Base-by-base conservation (phyloP, 1,140 invertebrate species). In the Nasonia longicornis region DNA sequence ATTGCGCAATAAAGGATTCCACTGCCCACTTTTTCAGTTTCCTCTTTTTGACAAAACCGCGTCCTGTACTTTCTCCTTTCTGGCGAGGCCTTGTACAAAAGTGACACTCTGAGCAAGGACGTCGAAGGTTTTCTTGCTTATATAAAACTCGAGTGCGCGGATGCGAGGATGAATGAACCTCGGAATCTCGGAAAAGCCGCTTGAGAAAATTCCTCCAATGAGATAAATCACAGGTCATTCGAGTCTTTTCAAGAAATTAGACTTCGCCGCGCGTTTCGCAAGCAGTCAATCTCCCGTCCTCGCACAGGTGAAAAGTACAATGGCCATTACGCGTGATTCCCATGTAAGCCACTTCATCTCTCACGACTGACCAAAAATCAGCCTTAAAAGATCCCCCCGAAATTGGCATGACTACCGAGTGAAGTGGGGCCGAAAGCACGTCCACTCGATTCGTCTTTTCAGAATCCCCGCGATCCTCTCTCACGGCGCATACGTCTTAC, bases 391-490 rank as follows among this genome's bases (percentile, higher is more conserved):
- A 42, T 63, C 52, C 48, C 3, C 20, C 12, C 16, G 31, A 73
- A 66, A 79, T 73, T 79, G n/a, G 70, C 58, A 73, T 48, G 35
- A 73, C 20, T 64, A 14, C 20, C 31, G 14, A 35, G n/a, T 79
- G 52, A 79, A 79, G 58, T 79, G 58, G 31, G 31, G 0, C 69
- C 69, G 52, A 58, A 16, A n/a, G 16, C 16, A 67, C 26, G 10
- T 16, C 11, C n/a, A 20, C 29, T 64, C 77, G 22, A 72, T 79
- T 29, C 11, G 26, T 71, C 77, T 72, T 12, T 63, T 29, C 42
- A 38, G 64, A 63, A 58, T 63, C 52, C 26, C 38, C 31, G 29
- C 38, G n/a, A 31, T 71, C 66, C 22, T 31, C 22, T 31, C 16
- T 52, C 16, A 52, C 12, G 16, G 4, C 48, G 11, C 48, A 78